A percentile compares a stretch with the other conserved stretches of the same genome.
phyloP scores from a whole-genome alignment of 1,140 invertebrate species.

The Heliothis virescens region DNA sequence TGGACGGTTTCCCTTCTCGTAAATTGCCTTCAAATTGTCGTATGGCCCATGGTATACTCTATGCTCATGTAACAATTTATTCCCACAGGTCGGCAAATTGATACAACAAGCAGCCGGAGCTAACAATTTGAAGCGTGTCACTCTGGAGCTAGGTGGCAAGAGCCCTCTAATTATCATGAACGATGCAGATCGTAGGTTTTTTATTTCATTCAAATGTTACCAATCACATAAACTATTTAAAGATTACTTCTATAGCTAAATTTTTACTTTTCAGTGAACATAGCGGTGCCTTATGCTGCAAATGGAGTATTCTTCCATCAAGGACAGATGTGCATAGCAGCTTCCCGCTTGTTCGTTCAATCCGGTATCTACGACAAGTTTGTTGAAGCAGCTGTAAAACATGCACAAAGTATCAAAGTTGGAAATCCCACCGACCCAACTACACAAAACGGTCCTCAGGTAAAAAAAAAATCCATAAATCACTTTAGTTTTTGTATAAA shows the following conservation, averaged over 20 bases:
- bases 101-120: conserved; percentile 89
- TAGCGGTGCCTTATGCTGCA: conserved; percentile 93
- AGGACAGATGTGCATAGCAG: conserved; percentile 97
- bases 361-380: conserved; percentile 96
- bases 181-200: conserved; percentile 89
- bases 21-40: background rate
- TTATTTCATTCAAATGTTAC: background rate
- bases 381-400: conserved; percentile 90
- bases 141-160: conserved; percentile 92
- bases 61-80: background rate
- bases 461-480: conserved; percentile 78
- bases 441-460: conserved; percentile 93
- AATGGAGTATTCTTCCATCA: conserved; percentile 94
- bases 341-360: conserved; percentile 95
- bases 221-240: background rate
- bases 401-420: conserved; percentile 90
- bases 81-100: conserved; percentile 88
- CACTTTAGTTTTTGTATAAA: no score
- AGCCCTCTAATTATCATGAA: conserved; percentile 90
- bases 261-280: conserved; percentile 88
- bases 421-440: conserved; percentile 92
- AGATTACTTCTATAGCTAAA: background rate
- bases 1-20: conserved; percentile 78
- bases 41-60: background rate
- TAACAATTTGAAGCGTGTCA: conserved; percentile 90